A percentile compares a stretch with the other conserved stretches of the same genome.
Conservation (phyloP, 2,888 invertebrate genomes). For the Girardia tigrina region DNA sequence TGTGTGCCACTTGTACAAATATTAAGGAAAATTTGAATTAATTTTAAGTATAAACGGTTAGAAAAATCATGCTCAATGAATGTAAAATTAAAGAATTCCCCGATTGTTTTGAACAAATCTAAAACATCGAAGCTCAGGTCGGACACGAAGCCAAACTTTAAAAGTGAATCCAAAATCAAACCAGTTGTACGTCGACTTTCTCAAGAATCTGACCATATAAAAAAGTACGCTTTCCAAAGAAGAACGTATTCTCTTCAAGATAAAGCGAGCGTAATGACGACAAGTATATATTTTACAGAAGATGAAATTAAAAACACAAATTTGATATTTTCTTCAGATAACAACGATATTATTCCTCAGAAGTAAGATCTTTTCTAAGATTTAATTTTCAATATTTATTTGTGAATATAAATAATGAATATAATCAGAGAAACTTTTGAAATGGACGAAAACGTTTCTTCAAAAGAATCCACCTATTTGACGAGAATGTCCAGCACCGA, state of each 20-base stretch:
- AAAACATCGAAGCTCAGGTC: not conserved
- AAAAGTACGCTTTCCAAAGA: not conserved
- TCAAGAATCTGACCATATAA: not conserved
- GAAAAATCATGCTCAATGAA: slow-evolving; percentile 8
- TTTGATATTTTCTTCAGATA: slow-evolving; percentile 18
- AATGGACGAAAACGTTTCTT: too few species aligned
- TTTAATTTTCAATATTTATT: too few species aligned
- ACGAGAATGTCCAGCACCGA: too few species aligned
- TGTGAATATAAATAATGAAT: too few species aligned
- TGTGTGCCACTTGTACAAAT: too few species aligned
- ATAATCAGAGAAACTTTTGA: too few species aligned
- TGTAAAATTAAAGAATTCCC: not conserved
- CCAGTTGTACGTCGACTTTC: not conserved
- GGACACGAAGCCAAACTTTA: not conserved
- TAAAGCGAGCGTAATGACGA: slow-evolving; percentile 14
- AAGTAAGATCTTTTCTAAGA: too few species aligned
- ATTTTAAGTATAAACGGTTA: too few species aligned
- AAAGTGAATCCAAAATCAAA: not conserved
- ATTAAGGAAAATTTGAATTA: too few species aligned
- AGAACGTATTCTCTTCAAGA: not conserved
- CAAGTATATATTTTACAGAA: slow-evolving; percentile 12
- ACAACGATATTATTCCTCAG: not conserved
- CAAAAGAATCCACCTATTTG: too few species aligned
- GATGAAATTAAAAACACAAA: slow-evolving; percentile 4
- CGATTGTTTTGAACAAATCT: not conserved